A percentile compares a stretch with the other conserved stretches of the same genome.
phyloP scores from a whole-genome alignment of 2,113 vertebrate genomes.

The Herpetotheres cachinnans region DNA sequence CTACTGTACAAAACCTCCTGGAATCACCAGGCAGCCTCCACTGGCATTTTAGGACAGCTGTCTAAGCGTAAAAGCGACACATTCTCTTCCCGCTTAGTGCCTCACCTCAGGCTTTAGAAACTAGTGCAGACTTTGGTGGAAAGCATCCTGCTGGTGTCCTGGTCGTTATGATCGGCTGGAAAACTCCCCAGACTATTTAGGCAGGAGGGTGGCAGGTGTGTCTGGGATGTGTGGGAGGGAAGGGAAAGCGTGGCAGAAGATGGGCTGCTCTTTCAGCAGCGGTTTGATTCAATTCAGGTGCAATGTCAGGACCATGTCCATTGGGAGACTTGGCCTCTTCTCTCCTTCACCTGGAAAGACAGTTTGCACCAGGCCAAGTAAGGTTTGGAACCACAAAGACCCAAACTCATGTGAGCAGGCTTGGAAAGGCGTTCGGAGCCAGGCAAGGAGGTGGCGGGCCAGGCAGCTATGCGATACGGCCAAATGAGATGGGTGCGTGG shows the following conservation, averaged over 20 bases:
- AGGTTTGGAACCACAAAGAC: background rate
- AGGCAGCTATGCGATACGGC: rapidly evolving
- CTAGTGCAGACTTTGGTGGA: background rate
- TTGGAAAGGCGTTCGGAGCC: background rate
- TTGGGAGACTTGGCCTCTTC: background rate
- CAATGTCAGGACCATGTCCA: background rate
- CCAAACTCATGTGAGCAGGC: background rate
- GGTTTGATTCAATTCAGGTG: rapidly evolving
- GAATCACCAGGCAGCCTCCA: background rate
- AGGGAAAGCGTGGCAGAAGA: background rate
- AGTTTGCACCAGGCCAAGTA: background rate
- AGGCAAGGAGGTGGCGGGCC: rapidly evolving
- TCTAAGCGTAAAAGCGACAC: rapidly evolving
- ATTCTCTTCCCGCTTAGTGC: background rate
- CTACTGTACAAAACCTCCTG: background rate
- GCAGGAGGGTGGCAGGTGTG: rapidly evolving
- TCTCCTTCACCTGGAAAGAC: background rate
- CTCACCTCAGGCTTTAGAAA: background rate
- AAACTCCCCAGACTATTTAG: background rate
- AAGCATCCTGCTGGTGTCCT: background rate
- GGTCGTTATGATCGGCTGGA: background rate
- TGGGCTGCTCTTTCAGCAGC: background rate
- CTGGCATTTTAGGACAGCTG: background rate
- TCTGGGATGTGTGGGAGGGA: background rate
- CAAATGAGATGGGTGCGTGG: background rate